Percentiles rank a stretch among this genome's conserved stretches.
These are phyloP conservation scores for Oryzias dopingdopingensis DNA, from an alignment of 2,797 vertebrate genomes.

Conservation along the genomic window DNA sequence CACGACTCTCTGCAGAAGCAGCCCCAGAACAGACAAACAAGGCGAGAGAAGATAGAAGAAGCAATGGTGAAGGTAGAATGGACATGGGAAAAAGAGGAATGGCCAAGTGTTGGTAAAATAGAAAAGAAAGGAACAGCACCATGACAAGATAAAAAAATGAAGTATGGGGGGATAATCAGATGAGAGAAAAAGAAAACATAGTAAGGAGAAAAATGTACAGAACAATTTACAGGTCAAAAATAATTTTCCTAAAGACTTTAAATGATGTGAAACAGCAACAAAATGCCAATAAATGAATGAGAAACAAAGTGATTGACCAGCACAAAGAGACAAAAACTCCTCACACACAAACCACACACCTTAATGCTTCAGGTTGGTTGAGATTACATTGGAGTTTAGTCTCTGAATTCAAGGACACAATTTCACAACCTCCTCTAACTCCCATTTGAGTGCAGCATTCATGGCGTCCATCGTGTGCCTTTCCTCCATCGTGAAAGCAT, in stretches of 20 bases:
- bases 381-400: constrained; percentile 2
- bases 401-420: constrained; percentile 11
- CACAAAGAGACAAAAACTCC: constrained; percentile 32
- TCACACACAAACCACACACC: constrained; percentile 13
- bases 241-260: constrained; percentile 8
- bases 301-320: constrained; percentile 17
- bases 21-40: constrained; percentile 14
- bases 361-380: constrained; percentile 9
- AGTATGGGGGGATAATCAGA: constrained; percentile 11
- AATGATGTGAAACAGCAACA: constrained; percentile 25
- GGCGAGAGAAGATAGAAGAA: constrained; percentile 14
- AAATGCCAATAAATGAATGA: constrained; percentile 20
- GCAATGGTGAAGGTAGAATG: neutral
- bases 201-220: neutral
- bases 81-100: constrained; percentile 2
- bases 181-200: constrained; percentile 8
- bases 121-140: neutral
- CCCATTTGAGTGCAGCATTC: constrained; percentile 40
- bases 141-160: constrained; percentile 15
- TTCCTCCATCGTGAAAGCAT: constrained; percentile 56
- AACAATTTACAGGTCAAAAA: constrained; percentile 12
- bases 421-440: constrained; percentile 25
- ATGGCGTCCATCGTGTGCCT: constrained; percentile 49
- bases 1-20: constrained; percentile 84
- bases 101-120: constrained; percentile 10